phyloP scores from a whole-genome alignment of 2,888 invertebrate genomes.

The Metacarcinus magister region DNA sequence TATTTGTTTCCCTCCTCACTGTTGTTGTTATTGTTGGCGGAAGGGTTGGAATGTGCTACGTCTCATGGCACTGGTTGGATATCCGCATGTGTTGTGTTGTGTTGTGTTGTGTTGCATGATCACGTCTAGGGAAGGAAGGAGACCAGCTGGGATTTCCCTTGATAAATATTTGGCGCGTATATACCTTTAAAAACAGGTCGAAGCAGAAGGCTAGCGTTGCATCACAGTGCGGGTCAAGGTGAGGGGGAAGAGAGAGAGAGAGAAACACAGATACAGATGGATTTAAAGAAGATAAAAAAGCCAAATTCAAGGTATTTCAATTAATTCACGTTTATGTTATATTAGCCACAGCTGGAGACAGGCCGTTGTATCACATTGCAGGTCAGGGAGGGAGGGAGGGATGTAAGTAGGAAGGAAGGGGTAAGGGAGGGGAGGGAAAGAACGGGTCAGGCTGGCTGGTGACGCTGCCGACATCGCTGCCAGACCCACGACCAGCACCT shows the following conservation, averaged over 20 bases:
- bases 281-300: neutral
- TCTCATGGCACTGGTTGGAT: neutral
- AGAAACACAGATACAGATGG: neutral
- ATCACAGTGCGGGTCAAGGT: neutral
- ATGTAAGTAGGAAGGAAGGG: neutral
- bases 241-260: neutral
- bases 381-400: constrained; percentile 18
- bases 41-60: neutral
- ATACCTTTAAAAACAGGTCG: neutral
- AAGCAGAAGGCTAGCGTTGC: neutral
- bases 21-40: neutral
- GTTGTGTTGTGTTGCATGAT: neutral
- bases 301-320: neutral
- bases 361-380: neutral
- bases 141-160: neutral
- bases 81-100: too few relatives aligned
- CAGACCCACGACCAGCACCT: neutral
- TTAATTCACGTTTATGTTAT: neutral
- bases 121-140: neutral
- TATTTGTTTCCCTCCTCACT: neutral
- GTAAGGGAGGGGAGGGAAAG: neutral
- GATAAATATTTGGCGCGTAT: neutral
- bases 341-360: neutral
- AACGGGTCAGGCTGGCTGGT: neutral
- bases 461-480: neutral